Evolutionary conservation across 2,797 vertebrate genomes (phyloP).

Genomic region (Gymnoscopelus braueri): DNA sequence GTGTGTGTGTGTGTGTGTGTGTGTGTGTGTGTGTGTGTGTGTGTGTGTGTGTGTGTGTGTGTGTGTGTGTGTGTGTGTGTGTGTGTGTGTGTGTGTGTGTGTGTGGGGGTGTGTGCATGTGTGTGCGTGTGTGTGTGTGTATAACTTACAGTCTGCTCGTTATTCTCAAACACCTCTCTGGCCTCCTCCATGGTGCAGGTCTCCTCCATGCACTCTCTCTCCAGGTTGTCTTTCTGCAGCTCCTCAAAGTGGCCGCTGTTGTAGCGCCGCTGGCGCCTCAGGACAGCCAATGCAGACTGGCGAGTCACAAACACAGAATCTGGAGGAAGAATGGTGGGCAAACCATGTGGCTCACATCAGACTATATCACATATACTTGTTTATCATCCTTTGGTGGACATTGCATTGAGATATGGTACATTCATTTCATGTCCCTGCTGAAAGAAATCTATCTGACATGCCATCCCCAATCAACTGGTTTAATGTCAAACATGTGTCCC

Average conservation of each 20-base stretch:
- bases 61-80: no score
- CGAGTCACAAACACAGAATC: slow-evolving; percentile 83
- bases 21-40: not conserved
- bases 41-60: no score
- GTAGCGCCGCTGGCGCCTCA: slow-evolving; percentile 83
- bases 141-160: slow-evolving; percentile 85
- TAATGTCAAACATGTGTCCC: not conserved
- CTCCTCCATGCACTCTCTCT: slow-evolving; percentile 94
- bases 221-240: slow-evolving; percentile 82
- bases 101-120: no score
- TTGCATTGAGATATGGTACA: no score
- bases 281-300: slow-evolving; percentile 77
- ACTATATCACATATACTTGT: not conserved
- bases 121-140: not conserved
- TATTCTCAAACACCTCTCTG: slow-evolving; percentile 91
- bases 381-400: no score
- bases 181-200: slow-evolving; percentile 90
- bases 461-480: not conserved
- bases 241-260: slow-evolving; percentile 90
- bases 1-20: no score
- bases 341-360: no score
- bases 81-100: no score
- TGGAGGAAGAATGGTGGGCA: slow-evolving; percentile 14
- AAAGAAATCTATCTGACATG: not conserved
- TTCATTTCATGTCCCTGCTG: no score